Conservation (phyloP, 2,888 invertebrate genomes). For the Tridacna gigas region DNA sequence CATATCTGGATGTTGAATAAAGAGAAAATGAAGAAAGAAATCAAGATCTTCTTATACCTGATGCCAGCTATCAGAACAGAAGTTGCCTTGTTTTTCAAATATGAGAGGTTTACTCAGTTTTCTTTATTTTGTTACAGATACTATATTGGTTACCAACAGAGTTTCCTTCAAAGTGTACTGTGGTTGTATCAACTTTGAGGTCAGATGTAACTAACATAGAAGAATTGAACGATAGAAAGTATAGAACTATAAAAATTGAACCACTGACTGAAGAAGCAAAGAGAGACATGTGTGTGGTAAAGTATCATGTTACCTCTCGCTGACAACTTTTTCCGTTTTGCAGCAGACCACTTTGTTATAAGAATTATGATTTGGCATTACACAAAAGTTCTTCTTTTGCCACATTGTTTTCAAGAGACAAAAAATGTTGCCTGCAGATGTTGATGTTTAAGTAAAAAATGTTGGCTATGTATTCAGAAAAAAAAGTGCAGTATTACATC, state of each 20-base stretch:
- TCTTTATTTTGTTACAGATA: slow-evolving; percentile 35
- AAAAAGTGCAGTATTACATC: no score
- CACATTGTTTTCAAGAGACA: background rate
- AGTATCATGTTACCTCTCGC: background rate
- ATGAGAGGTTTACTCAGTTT: no score
- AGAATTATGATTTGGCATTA: background rate
- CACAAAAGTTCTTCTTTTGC: background rate
- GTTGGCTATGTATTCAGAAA: no score
- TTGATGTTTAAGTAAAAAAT: no score
- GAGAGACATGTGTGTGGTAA: slow-evolving; percentile 66
- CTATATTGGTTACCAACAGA: slow-evolving; percentile 68
- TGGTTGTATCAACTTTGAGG: slow-evolving; percentile 61
- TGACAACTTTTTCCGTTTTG: no score
- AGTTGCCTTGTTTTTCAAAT: no score
- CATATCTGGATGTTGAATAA: no score
- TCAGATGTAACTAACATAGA: slow-evolving; percentile 53
- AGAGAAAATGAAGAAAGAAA: no score
- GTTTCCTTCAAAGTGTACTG: slow-evolving; percentile 55
- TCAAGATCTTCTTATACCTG: no score
- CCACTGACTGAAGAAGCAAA: slow-evolving; percentile 46
- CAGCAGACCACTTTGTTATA: no score
- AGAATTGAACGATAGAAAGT: slow-evolving; percentile 60
- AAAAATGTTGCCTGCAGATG: no score
- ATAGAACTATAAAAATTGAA: slow-evolving; percentile 53
- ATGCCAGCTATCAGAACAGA: no score